Evolutionary conservation across 30 jellyfish, hydroid and myxozoan species (phyloP).

Genomic region (Nemopilema nomurai): DNA sequence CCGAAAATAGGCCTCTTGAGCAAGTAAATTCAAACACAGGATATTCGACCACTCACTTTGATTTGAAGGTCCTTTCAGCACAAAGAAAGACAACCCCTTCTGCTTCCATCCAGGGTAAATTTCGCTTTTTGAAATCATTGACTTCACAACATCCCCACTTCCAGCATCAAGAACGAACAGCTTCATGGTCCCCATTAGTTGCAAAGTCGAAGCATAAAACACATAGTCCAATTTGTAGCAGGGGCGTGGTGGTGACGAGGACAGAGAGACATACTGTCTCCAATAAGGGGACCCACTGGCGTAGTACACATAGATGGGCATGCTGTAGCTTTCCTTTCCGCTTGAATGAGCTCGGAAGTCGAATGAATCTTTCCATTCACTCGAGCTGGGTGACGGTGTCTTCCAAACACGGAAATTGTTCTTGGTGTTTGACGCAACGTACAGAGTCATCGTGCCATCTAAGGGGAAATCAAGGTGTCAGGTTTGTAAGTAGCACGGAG

Average conservation of each 20-base stretch:
- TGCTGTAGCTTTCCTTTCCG: slow-evolving; percentile 64
- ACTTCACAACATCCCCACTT: slow-evolving; percentile 85
- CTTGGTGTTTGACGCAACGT: slow-evolving; percentile 77
- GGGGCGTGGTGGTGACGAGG: slow-evolving; percentile 78
- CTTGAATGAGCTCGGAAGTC: slow-evolving; percentile 55
- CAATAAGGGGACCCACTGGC: slow-evolving; percentile 96
- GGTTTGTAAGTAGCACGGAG: too few species aligned
- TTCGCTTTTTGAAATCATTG: slow-evolving; percentile 76
- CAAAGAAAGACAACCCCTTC: slow-evolving; percentile 78
- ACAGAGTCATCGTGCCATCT: slow-evolving; percentile 62
- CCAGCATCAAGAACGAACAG: slow-evolving; percentile 82
- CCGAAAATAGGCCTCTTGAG: too few species aligned
- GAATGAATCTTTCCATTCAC: slow-evolving; percentile 94
- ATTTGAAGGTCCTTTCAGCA: slow-evolving; percentile 64
- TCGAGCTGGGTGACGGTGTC: slow-evolving; percentile 62
- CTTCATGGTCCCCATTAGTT: slow-evolving; percentile 74
- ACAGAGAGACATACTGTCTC: slow-evolving; percentile 88
- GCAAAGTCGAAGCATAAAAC: slow-evolving; percentile 67
- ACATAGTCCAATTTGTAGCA: slow-evolving; percentile 74
- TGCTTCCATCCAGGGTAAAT: slow-evolving; percentile 76
- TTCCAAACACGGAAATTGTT: slow-evolving; percentile 73
- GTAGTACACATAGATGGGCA: slow-evolving; percentile 75
- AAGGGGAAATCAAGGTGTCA: too few species aligned
- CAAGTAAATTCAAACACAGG: too few species aligned
- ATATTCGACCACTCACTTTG: slow-evolving; percentile 29